phyloP scores from a whole-genome alignment of 1,140 invertebrate species.

The Anastatus disparis region DNA sequence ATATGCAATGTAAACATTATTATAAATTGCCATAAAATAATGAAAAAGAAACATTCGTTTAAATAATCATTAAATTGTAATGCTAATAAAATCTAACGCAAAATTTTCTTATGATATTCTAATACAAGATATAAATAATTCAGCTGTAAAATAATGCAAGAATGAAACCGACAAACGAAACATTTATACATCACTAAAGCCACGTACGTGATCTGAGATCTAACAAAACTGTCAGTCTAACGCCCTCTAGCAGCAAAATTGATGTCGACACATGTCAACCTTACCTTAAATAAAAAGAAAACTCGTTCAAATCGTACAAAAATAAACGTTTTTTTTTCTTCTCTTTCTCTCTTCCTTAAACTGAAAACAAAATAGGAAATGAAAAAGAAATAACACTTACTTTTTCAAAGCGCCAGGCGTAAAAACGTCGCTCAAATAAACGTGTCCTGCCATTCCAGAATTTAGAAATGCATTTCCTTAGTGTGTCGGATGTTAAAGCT shows the following conservation, averaged over 20 bases:
- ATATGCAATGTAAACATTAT: no score
- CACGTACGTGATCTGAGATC: slow-evolving; percentile 9
- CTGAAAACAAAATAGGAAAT: neutral
- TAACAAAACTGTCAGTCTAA: neutral
- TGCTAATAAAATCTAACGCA: no score
- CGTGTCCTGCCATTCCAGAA: slow-evolving; percentile 16
- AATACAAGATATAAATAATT: no score
- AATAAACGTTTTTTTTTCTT: no score
- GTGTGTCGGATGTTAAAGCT: slow-evolving; percentile 5
- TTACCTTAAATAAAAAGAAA: neutral
- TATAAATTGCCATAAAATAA: no score
- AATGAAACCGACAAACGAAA: no score
- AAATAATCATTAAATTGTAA: no score
- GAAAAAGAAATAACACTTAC: neutral
- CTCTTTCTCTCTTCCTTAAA: no score
- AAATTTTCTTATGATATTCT: no score
- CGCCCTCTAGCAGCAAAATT: neutral
- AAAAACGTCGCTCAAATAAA: neutral
- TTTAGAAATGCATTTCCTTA: slow-evolving; percentile 7
- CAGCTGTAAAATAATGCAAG: no score
- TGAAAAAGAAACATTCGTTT: neutral
- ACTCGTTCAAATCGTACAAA: no score
- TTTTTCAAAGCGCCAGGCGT: no score
- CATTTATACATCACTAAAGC: neutral
- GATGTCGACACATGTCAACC: neutral